A percentile compares a stretch with the other conserved stretches of the same genome.
Conservation (phyloP, 1,140 invertebrate species). For the Carposina sasakii region DNA sequence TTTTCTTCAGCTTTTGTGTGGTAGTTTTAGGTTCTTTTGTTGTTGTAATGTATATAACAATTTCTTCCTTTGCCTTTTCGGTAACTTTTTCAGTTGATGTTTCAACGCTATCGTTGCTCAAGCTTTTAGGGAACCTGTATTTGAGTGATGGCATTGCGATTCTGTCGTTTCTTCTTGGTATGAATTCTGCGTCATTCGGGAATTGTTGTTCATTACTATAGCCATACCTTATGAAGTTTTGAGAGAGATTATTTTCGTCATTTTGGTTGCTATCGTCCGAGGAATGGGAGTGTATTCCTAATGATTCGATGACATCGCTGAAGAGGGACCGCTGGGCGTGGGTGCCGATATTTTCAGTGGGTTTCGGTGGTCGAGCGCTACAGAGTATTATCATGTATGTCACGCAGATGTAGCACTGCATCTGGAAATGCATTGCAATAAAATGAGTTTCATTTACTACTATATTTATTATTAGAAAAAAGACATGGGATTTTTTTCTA, state of each 20-base stretch:
- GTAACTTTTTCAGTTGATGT: conserved; percentile 19
- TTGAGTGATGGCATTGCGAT: conserved; percentile 60
- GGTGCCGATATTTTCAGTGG: conserved; percentile 31
- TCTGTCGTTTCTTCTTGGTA: conserved; percentile 56
- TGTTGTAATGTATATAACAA: conserved; percentile 42
- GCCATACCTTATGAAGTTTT: conserved; percentile 38
- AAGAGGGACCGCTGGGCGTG: conserved; percentile 44
- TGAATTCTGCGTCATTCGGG: conserved; percentile 46
- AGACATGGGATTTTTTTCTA: not conserved
- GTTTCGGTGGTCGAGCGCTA: conserved; percentile 23
- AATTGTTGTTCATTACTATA: conserved; percentile 44
- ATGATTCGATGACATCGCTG: conserved; percentile 56
- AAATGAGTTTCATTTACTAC: not conserved
- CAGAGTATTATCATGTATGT: conserved; percentile 54
- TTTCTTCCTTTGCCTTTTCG: conserved; percentile 39
- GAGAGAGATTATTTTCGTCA: conserved; percentile 49
- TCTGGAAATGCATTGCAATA: conserved; percentile 36
- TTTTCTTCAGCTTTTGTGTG: conserved; percentile 41
- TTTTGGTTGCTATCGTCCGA: conserved; percentile 46
- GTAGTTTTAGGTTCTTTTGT: conserved; percentile 23
- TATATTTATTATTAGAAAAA: not conserved
- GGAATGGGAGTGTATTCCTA: conserved; percentile 43
- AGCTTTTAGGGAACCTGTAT: conserved; percentile 54
- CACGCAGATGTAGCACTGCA: conserved; percentile 61
- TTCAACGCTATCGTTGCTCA: conserved; percentile 29